Base-by-base conservation (phyloP, 2,797 vertebrate species). In the Octomys mimax region DNA sequence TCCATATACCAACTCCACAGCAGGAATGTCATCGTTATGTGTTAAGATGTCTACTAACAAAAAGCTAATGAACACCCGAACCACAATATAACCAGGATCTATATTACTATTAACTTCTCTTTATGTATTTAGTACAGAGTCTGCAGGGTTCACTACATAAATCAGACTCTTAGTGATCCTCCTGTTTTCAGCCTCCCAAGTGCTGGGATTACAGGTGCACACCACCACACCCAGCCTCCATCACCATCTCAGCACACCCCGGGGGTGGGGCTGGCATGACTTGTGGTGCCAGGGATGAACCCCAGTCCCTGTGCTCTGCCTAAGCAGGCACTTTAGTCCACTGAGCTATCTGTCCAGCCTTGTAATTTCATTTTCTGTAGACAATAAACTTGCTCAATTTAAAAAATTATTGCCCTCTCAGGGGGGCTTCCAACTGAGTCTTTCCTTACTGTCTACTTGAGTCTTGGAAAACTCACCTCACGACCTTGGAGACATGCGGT, bases 401-500 rank as follows among this genome's bases (percentile, higher is more conserved):
- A 31, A 3, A 5, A 68, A 46, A 26, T 59, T 46, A 16, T 39
- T 66, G n/a, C 7, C 4, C 66, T 42, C 31, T 31, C 9, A 6
- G 4, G 9, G 0, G 10, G 16, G 6, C 1, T 1, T 88, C 19
- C n/a, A 75, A 24, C 28, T 26, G 16, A 33, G 16, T 11, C 8
- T 22, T 1, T 84, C 49, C 33, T n/a, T 54, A 7, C 11, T 6
- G 4, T 62, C 42, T 7, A 6, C 33, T 6, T n/a, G 33, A 46
- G 21, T 0, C 28, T 2, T 39, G 24, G 49, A 10, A 61, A 42
- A 13, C 16, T 89, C 42, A 31, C 14, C 54, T 61, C 3, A 0
- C 14, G 14, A 26, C 10, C 18, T 7, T 26, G 4, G 26, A 7
- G 33, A 4, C 64, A 5, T 18, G n/a, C 6, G 9, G 3, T 2